A percentile compares a stretch with the other conserved stretches of the same genome.
Conservation (phyloP, 2,113 vertebrate genomes). For the Paraplagusia blochii region DNA sequence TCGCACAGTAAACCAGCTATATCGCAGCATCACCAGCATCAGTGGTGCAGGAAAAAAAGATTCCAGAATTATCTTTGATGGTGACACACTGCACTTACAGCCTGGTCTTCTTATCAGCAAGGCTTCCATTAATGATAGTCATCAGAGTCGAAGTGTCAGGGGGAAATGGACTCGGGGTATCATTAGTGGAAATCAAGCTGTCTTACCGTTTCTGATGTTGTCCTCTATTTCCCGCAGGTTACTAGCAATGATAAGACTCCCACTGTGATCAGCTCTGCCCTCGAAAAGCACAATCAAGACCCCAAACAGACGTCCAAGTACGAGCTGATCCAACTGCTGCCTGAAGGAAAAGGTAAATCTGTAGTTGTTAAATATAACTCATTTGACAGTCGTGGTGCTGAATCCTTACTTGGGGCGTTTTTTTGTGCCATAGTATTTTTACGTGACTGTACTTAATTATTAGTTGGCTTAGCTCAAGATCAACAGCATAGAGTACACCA, state of each 20-base stretch:
- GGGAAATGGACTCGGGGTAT: conserved; percentile 21
- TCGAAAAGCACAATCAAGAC: conserved; percentile 88
- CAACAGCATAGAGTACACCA: too few species aligned
- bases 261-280: conserved; percentile 80
- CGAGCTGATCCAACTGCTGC: conserved; percentile 86
- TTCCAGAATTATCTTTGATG: conserved; percentile 10
- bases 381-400: too few species aligned
- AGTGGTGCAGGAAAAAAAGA: not conserved
- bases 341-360: conserved; percentile 82
- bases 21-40: not conserved
- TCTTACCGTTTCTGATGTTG: conserved; percentile 20
- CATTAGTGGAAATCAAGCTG: conserved; percentile 38
- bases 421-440: too few species aligned
- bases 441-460: too few species aligned
- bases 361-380: too few species aligned
- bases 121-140: conserved; percentile 45
- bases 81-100: conserved; percentile 22
- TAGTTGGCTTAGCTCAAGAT: too few species aligned
- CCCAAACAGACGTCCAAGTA: conserved; percentile 72
- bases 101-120: conserved; percentile 20
- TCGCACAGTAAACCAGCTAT: not conserved
- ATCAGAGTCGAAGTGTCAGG: conserved; percentile 35
- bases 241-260: conserved; percentile 90
- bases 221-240: conserved; percentile 71
- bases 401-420: too few species aligned